phyloP scores from a whole-genome alignment of 2,888 invertebrate species.

The Nephrotoma flavescens region DNA sequence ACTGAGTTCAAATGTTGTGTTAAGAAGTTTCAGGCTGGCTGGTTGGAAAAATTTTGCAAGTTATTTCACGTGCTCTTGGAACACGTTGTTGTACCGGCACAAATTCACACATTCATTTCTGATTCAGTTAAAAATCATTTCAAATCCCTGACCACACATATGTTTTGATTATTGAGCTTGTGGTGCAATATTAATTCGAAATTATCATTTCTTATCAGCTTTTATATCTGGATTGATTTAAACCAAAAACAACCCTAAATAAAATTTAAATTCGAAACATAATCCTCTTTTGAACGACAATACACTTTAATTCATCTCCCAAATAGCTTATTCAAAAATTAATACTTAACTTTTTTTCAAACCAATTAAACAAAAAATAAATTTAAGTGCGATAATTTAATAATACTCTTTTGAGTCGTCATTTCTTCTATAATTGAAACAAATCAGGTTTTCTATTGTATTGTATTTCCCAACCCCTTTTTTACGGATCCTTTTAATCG shows the following conservation, averaged over 20 bases:
- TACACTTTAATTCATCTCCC: neutral
- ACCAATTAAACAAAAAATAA: neutral
- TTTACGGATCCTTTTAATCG: neutral
- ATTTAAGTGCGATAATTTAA: neutral
- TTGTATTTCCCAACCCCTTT: neutral
- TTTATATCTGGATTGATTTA: neutral
- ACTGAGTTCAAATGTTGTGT: no score
- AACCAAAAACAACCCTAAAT: neutral
- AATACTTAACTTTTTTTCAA: neutral
- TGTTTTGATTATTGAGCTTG: no score
- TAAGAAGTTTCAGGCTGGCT: no score
- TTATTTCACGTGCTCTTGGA: no score
- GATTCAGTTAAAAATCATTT: no score
- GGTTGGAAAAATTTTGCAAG: no score
- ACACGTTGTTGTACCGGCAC: no score
- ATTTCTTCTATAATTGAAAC: neutral
- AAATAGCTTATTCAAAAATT: neutral
- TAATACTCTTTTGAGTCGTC: neutral
- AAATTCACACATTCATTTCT: no score
- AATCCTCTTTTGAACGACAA: neutral
- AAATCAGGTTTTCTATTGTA: neutral
- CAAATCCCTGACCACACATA: no score
- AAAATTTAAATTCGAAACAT: neutral
- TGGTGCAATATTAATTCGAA: no score
- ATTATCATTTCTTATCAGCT: neutral